Evolutionary conservation across 2,888 invertebrate genomes (phyloP).

Genomic region (Xiphydria camelus): DNA sequence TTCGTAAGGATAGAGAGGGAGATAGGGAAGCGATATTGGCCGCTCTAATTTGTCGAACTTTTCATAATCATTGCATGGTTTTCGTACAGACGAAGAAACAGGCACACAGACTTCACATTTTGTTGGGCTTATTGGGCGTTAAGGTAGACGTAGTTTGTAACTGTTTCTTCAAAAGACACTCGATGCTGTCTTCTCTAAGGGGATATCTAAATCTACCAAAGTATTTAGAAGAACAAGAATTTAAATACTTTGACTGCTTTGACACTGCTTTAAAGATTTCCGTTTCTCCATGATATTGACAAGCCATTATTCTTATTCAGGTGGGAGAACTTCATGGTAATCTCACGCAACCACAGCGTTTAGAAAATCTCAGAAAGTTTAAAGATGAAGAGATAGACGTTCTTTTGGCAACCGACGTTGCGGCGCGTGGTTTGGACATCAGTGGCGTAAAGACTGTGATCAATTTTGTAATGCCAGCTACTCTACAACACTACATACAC

Average conservation of each 20-base stretch:
- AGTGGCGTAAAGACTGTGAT: constrained; percentile 96
- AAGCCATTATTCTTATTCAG: constrained; percentile 41
- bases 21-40: constrained; percentile 90
- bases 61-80: constrained; percentile 88
- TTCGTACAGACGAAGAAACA: constrained; percentile 97
- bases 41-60: constrained; percentile 83
- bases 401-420: constrained; percentile 93
- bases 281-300: no score
- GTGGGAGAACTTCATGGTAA: constrained; percentile 94
- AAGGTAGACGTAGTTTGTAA: no score
- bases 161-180: no score
- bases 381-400: constrained; percentile 83
- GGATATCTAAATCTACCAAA: no score
- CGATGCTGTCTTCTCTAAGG: no score
- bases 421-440: constrained; percentile 93
- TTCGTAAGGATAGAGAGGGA: constrained; percentile 84
- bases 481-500: constrained; percentile 95
- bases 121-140: constrained; percentile 86
- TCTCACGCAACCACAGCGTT: constrained; percentile 90
- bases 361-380: constrained; percentile 87
- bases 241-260: no score
- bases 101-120: constrained; percentile 90
- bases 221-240: no score
- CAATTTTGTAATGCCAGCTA: constrained; percentile 94
- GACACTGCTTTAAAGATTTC: no score